These are phyloP conservation scores for Auanema sp. DNA, from an alignment of 2,888 invertebrate species.

Conservation along the genomic window DNA sequence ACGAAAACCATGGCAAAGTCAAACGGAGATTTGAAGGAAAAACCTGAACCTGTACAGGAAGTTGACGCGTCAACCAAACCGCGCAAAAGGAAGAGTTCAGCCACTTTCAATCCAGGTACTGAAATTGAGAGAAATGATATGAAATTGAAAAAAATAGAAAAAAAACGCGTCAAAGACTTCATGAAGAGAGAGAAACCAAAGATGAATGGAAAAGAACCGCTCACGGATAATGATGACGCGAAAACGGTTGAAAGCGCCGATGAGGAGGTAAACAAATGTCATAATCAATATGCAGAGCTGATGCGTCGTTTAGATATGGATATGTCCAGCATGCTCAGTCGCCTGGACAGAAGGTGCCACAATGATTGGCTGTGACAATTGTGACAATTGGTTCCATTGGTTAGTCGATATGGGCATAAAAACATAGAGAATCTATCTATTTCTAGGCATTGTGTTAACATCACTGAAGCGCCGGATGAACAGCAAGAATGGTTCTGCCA, in stretches of 20 bases:
- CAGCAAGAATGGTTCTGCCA: constrained; percentile 54
- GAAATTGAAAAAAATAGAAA: background rate
- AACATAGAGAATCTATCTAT: no score
- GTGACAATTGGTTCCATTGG: constrained; percentile 63
- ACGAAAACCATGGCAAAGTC: no score
- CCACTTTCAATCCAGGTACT: no score
- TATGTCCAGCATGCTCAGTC: constrained; percentile 59
- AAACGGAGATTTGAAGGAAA: no score
- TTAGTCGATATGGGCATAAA: constrained; percentile 18
- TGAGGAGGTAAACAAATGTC: constrained; percentile 1
- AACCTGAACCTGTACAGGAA: no score
- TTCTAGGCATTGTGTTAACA: constrained; percentile 57
- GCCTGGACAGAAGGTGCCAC: constrained; percentile 58
- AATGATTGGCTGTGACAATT: constrained; percentile 60
- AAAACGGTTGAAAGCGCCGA: constrained; percentile 15
- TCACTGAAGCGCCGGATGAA: constrained; percentile 48
- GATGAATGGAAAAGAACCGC: constrained; percentile 14
- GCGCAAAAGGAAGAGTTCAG: no score
- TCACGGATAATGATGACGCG: constrained; percentile 5
- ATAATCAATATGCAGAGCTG: no score
- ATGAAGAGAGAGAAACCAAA: constrained; percentile 20
- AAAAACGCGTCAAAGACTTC: constrained; percentile 6
- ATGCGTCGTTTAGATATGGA: constrained; percentile 46
- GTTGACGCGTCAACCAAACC: no score
- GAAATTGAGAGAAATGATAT: background rate